Evolutionary conservation across 2,888 invertebrate species (phyloP).

Genomic region (Furcula furcula): DNA sequence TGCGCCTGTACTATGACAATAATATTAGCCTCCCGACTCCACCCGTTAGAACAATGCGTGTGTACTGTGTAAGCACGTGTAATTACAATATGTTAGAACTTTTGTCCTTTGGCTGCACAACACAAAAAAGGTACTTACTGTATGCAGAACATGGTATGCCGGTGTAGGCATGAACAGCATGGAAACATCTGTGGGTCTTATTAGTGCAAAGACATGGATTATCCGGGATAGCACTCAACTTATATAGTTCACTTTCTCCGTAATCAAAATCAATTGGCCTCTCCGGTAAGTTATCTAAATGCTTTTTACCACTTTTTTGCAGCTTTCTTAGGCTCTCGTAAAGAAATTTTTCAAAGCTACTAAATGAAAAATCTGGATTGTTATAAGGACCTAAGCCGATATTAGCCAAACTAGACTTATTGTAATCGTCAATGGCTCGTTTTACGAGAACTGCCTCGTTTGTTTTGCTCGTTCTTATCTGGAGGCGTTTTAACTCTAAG

Average conservation of each 20-base stretch:
- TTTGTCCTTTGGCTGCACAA: too few species aligned
- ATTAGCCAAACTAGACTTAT: slow-evolving; percentile 86
- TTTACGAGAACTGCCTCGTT: slow-evolving; percentile 94
- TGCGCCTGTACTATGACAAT: too few species aligned
- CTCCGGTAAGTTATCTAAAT: slow-evolving; percentile 84
- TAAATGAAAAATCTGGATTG: slow-evolving; percentile 85
- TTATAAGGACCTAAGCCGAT: slow-evolving; percentile 85
- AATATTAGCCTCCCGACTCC: too few species aligned
- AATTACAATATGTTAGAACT: too few species aligned
- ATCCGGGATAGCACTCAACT: slow-evolving; percentile 84
- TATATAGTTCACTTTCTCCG: slow-evolving; percentile 80
- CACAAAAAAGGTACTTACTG: slow-evolving; percentile 90
- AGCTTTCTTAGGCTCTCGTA: slow-evolving; percentile 92
- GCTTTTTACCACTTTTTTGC: slow-evolving; percentile 85
- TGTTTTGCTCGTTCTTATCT: slow-evolving; percentile 93
- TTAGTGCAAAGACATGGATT: slow-evolving; percentile 92
- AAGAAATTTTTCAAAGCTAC: slow-evolving; percentile 92
- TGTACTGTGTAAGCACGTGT: too few species aligned
- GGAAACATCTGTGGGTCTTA: slow-evolving; percentile 94
- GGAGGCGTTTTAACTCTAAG: slow-evolving; percentile 93
- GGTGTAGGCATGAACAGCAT: slow-evolving; percentile 95
- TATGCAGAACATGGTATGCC: slow-evolving; percentile 94
- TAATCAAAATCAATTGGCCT: slow-evolving; percentile 75
- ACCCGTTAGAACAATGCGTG: too few species aligned
- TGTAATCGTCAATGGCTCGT: slow-evolving; percentile 91